Conservation (phyloP, 2,113 vertebrate genomes). For the Sciurus niger region DNA sequence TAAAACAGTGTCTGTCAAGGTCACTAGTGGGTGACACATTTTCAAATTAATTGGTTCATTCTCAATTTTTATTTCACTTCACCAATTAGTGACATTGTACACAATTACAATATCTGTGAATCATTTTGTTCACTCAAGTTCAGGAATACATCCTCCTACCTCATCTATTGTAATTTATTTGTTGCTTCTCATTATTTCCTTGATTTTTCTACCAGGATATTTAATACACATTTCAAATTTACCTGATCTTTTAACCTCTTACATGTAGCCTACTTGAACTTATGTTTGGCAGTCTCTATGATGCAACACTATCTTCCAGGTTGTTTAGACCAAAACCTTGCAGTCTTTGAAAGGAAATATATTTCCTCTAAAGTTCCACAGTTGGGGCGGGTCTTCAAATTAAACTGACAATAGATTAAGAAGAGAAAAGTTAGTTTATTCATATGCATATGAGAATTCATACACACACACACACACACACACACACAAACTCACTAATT, state of each 20-base stretch:
- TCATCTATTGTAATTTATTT: background rate
- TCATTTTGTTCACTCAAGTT: background rate
- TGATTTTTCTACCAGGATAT: conserved; percentile 18
- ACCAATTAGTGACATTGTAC: background rate
- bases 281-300: background rate
- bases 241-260: background rate
- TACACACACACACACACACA: background rate
- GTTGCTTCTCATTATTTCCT: conserved; percentile 5
- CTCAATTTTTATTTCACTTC: conserved; percentile 50
- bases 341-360: background rate
- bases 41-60: background rate
- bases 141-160: background rate
- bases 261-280: background rate
- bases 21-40: background rate
- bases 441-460: background rate
- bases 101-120: background rate
- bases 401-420: background rate
- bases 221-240: background rate
- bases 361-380: background rate
- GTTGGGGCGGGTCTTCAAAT: background rate
- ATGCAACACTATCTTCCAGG: background rate
- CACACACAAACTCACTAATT: background rate
- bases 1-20: background rate
- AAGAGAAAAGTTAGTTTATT: background rate
- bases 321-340: background rate